Evolutionary conservation across 2,888 invertebrate genomes (phyloP), one percentile per base, ranked within the genome.

Genomic region (Sarcophaga variegata): DNA sequence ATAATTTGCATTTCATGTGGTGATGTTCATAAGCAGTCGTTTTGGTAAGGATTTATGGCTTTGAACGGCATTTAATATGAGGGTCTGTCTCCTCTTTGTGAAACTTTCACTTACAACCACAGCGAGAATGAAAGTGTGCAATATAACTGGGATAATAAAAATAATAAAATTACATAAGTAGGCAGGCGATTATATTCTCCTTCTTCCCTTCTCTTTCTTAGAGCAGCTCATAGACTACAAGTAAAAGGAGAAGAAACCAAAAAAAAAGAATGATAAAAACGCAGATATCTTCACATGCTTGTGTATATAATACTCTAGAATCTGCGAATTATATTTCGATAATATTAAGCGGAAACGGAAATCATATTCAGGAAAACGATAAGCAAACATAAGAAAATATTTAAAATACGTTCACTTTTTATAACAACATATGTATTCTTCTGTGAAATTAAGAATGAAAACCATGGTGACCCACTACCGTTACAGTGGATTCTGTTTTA

Each of bases 91-190:
- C 17, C n/a, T 76, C 37, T 37, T 37, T 37, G 37, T 37, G 2
- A 37, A 37, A 37, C 8, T 37, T 37, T 37, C 37, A 37, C 37
- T 37, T 37, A 10, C 37, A 37, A 37, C 37, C 37, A 14, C 54
- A 54, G 54, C 12, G 49, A 27, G 78, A n/a, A 62, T n/a, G 62
- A 62, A 85, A 89, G 89, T 54, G 54, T 54, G 89, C 89, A 90
- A 64, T 62, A 90, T 90, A 89, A 91, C 90, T 90, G 90, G 90
- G 90, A 90, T 91, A 91, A 91, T 90, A 91, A 91, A 91, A 91
- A 91, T 91, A 91, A 91, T 91, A 91, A 90, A 90, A 91, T 91
- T 91, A 90, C 89, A 91, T 91, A 91, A 91, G 90, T 91, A 90
- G 89, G 89, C 77, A 76, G 69, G 76, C 8, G 37, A 37, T 37